These are phyloP conservation scores for Prunella fulvescens DNA, from an alignment of 2,113 vertebrate genomes.

Conservation along the genomic window DNA sequence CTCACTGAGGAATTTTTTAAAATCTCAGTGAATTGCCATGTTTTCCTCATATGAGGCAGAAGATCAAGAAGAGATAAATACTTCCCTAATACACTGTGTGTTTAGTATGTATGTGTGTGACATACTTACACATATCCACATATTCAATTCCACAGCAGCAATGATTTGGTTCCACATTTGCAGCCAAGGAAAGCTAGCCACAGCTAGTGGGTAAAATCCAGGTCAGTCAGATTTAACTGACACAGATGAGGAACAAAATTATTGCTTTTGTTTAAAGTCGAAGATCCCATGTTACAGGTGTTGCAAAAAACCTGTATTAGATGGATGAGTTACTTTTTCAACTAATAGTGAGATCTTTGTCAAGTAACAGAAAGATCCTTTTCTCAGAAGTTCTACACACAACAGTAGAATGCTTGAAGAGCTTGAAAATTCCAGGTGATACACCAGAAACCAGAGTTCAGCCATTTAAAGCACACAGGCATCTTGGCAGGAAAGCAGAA, in stretches of 20 bases:
- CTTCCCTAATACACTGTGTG: background rate
- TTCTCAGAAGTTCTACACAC: slow-evolving; percentile 69
- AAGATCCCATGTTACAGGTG: slow-evolving; percentile 9
- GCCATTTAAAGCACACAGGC: background rate
- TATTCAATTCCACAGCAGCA: background rate
- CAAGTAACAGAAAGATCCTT: slow-evolving; percentile 52
- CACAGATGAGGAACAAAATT: slow-evolving; percentile 54
- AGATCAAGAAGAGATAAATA: slow-evolving; percentile 3
- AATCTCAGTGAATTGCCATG: slow-evolving; percentile 28
- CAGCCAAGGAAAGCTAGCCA: slow-evolving; percentile 31
- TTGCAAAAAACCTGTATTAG: background rate
- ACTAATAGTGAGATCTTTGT: slow-evolving; percentile 58
- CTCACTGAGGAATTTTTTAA: background rate
- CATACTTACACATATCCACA: background rate
- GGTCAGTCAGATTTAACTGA: slow-evolving; percentile 31
- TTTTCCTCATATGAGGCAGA: slow-evolving; percentile 31
- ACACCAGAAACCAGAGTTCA: background rate
- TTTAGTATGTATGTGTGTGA: background rate
- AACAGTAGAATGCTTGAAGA: slow-evolving; percentile 64
- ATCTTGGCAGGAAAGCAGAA: background rate
- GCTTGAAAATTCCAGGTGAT: slow-evolving; percentile 30
- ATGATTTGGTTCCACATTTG: slow-evolving; percentile 34
- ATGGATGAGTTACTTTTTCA: slow-evolving; percentile 36
- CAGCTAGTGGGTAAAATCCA: background rate
- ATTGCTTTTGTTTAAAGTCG: slow-evolving; percentile 70